Percentiles rank a stretch among this genome's conserved stretches.
phyloP scores from a whole-genome alignment of 2,888 invertebrate species.

The Lithophane leautieri region DNA sequence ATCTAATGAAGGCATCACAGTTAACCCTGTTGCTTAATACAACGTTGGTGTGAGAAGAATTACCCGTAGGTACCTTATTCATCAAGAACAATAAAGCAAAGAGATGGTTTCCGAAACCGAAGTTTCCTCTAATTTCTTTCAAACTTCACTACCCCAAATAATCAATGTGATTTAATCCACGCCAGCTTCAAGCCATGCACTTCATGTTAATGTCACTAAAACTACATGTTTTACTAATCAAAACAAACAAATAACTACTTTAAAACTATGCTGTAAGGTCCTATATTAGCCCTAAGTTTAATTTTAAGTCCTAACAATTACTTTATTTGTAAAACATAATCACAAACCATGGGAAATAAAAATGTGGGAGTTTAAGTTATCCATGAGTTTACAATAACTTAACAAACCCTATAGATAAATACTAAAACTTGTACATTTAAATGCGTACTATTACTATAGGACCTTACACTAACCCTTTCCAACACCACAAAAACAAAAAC shows the following conservation, averaged over 20 bases:
- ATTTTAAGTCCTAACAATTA: slow-evolving; percentile 26
- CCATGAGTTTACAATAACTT: slow-evolving; percentile 33
- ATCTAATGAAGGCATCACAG: no score
- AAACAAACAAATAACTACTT: slow-evolving; percentile 1
- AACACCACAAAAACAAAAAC: not conserved
- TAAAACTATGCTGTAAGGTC: slow-evolving; percentile 45
- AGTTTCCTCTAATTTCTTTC: slow-evolving; percentile 34
- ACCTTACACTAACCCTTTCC: slow-evolving; percentile 40
- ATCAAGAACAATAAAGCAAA: no score
- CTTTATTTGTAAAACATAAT: slow-evolving; percentile 11
- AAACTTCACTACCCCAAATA: slow-evolving; percentile 8
- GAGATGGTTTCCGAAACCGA: slow-evolving; percentile 9
- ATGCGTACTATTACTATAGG: slow-evolving; percentile 2
- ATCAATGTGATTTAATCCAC: slow-evolving; percentile 62
- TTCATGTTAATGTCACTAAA: slow-evolving; percentile 64
- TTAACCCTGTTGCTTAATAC: no score
- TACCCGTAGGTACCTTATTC: no score
- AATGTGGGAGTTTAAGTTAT: not conserved
- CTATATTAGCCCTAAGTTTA: slow-evolving; percentile 33
- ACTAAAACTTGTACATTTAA: slow-evolving; percentile 45
- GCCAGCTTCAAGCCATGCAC: slow-evolving; percentile 73
- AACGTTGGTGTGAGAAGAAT: no score
- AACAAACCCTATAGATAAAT: slow-evolving; percentile 3
- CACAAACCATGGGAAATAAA: not conserved
- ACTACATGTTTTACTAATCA: slow-evolving; percentile 28